Evolutionary conservation across 2,797 vertebrate genomes (phyloP).

Genomic region (Diceros bicornis): DNA sequence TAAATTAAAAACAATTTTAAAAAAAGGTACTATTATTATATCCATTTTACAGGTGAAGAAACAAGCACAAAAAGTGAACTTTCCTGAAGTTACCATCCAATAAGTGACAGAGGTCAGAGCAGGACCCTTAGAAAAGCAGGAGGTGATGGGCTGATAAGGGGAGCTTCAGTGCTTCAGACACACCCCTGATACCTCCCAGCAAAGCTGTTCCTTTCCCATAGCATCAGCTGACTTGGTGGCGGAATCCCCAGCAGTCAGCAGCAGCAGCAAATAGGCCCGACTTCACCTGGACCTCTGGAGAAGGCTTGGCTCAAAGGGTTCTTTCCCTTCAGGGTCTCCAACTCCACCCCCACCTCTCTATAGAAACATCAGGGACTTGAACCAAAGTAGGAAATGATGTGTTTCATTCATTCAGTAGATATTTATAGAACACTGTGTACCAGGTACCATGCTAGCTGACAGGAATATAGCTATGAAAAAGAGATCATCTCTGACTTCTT

Average conservation of each 20-base stretch:
- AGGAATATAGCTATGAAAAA: neutral
- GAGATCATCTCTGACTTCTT: neutral
- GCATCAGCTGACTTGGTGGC: neutral
- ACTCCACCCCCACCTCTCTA: neutral
- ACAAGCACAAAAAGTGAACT: constrained; percentile 19
- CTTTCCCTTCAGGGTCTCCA: neutral
- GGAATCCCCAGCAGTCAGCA: neutral
- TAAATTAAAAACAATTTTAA: too few relatives aligned
- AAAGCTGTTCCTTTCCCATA: neutral
- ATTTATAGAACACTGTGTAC: neutral
- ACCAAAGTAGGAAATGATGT: neutral
- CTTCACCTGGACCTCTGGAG: neutral
- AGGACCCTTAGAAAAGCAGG: neutral
- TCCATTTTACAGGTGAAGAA: constrained; percentile 39
- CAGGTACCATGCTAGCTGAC: neutral
- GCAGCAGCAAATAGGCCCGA: neutral
- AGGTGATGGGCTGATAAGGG: neutral
- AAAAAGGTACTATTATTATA: neutral
- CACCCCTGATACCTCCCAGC: neutral
- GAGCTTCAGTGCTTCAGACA: neutral
- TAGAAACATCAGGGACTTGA: neutral
- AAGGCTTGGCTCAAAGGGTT: neutral
- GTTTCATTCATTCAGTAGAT: neutral
- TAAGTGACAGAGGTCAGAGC: neutral
- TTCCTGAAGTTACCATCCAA: neutral